phyloP scores from a whole-genome alignment of 2,113 vertebrate genomes.

The Odocoileus hemionus region DNA sequence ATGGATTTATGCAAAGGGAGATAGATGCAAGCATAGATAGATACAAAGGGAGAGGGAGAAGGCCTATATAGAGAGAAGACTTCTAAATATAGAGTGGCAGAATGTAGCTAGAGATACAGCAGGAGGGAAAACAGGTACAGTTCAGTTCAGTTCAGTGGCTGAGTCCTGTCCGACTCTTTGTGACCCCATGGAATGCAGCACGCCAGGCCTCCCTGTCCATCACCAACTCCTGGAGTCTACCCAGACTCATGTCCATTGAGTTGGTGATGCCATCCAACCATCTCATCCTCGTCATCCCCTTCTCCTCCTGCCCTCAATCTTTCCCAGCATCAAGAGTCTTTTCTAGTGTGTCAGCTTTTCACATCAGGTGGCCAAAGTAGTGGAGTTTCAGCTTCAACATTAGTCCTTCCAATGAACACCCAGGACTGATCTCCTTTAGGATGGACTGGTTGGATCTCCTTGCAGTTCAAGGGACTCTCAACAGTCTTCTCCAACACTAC shows the following conservation, averaged over 20 bases:
- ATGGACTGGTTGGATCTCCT: neutral
- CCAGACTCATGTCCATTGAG: neutral
- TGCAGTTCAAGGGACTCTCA: neutral
- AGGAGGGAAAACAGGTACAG: too few relatives aligned
- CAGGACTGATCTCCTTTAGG: fast-evolving
- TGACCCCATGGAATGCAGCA: fast-evolving
- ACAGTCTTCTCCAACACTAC: neutral
- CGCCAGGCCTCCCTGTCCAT: neutral
- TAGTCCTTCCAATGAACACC: neutral
- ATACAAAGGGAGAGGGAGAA: neutral
- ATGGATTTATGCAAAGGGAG: fast-evolving
- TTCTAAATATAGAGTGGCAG: fast-evolving
- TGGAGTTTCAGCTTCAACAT: neutral
- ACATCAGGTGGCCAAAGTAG: neutral
- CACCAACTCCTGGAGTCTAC: fast-evolving
- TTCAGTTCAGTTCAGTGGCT: fast-evolving
- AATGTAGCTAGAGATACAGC: neutral
- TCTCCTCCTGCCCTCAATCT: neutral
- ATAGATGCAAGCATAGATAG: neutral
- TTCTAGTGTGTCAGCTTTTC: fast-evolving
- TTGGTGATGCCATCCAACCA: fast-evolving
- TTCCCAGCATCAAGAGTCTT: neutral
- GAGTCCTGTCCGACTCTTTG: fast-evolving
- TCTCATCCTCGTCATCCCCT: neutral
- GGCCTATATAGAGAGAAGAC: neutral